These are phyloP conservation scores for Aelia acuminata DNA, from an alignment of 2,888 invertebrate genomes.

Conservation along the genomic window DNA sequence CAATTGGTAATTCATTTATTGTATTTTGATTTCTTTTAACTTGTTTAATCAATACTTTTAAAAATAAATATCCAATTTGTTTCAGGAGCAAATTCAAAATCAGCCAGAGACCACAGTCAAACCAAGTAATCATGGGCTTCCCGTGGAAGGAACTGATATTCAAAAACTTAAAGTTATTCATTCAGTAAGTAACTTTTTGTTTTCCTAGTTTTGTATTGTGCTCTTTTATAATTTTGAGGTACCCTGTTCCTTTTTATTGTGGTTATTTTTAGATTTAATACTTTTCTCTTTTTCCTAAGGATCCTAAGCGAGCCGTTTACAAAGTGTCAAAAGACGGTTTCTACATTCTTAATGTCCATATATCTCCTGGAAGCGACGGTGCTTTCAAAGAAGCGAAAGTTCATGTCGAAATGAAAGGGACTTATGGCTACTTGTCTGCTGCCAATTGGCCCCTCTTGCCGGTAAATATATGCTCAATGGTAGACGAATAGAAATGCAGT, in stretches of 20 bases:
- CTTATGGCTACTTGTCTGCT: slow-evolving; percentile 84
- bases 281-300: slow-evolving; percentile 65
- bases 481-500: neutral
- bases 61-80: neutral
- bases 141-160: neutral
- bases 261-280: neutral
- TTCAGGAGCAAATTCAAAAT: slow-evolving; percentile 32
- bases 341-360: slow-evolving; percentile 75
- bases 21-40: neutral
- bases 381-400: slow-evolving; percentile 74
- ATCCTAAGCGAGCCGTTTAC: slow-evolving; percentile 71
- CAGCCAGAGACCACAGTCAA: neutral
- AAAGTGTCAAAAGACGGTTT: slow-evolving; percentile 79
- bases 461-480: slow-evolving; percentile 71
- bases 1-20: slow-evolving; percentile 55
- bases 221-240: too few relatives aligned
- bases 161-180: slow-evolving; percentile 45
- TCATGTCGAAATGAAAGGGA: slow-evolving; percentile 81
- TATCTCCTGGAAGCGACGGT: slow-evolving; percentile 68
- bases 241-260: too few relatives aligned
- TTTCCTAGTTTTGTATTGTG: neutral
- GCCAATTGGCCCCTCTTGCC: slow-evolving; percentile 90
- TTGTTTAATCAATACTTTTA: neutral
- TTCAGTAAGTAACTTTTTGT: slow-evolving; percentile 36
- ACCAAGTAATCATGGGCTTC: neutral